Evolutionary conservation across 1,140 invertebrate genomes (phyloP), one percentile per base, ranked within the genome.

Genomic region (Galleria mellonella): DNA sequence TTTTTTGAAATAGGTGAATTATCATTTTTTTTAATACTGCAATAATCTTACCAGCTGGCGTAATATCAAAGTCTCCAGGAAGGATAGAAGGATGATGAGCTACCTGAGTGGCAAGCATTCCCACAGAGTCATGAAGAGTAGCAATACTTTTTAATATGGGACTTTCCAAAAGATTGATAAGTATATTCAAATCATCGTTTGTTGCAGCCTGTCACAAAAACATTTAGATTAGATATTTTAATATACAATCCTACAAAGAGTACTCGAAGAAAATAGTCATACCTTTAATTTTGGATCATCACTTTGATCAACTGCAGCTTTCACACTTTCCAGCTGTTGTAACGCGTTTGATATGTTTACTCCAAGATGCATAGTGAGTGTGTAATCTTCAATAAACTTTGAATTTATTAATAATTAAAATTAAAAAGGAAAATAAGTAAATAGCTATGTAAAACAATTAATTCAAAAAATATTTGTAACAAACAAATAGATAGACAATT

Each of bases 91-190:
- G 96, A 88, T 97, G 96, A 63, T 95, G 92, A 31, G 90, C 90
- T 31, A 96, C 87, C 78, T 96, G 94, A 29, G 89, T 90, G 40
- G 94, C 94, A 40, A 96, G 79, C 82, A 96, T 93, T 28, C 88
- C 90, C 29, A 96, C 82, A 0, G 94, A 96, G 77, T 96, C 95
- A 87, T 96, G 95, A 54, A 98, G 91, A 33, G 94, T 95, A n/a
- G 96, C 92, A 63, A 98, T 95, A 66, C 94, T 95, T 44, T 93
- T 90, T 66, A 99, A 94, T 29, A 98, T 93, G 6, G 97, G 97
- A 88, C 96, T 97, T 61, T 97, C 94, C 47, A 99, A 77, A 32
- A 98, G 89, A 44, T 92, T 93, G 56, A 98, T 93, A 0, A 98
- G 88, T 29, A 94, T 92, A 64, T 94, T 93, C 10, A 98, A 84